Evolutionary conservation across 2,797 vertebrate genomes (phyloP), one percentile per base, ranked within the genome.

Genomic region (Ctenosaura bakeri): DNA sequence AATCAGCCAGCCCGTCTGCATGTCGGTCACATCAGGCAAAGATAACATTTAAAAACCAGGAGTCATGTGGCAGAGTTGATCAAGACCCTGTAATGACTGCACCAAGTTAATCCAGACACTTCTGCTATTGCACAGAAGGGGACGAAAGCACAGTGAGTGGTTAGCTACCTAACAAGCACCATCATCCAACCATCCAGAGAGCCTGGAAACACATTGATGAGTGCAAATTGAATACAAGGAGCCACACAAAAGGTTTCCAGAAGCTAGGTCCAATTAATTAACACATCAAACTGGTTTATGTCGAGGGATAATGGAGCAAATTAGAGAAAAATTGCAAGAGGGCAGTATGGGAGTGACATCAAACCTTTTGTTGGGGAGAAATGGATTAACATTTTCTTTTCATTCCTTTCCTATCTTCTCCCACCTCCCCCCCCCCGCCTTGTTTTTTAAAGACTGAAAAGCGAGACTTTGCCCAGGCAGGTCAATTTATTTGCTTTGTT

Each of bases 301-400:
- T 79, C 42, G 26, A 78, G 87, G 64, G 64, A 88, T 29, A 54
- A 69, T 29, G 24, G 29, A 54, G 50, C 74, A 79, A 87, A 66
- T 79, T 24, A 50, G 76, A 87, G 76, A 5, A 46, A 29, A 64
- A 69, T 29, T 22, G 74, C 62, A 87, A 79, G 64, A 24, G 86
- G 86, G 38, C 74, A 64, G 18, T 14, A 1, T 22, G 6, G 16
- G 66, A 18, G 54, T 29, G 74, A 64, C 38, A 78, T n/a, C 26
- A 62, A 29, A 32, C 46, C 26, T 56, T 77, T 14, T 20, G 4
- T 26, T 50, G 20, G 56, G 18, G 29, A 52, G 35, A 66, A 35
- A 20, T 13, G 6, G 46, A 24, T n/a, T 32, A n/a, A n/a, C 42
- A 8, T 18, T 69, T 52, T 10, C 8, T 4, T 24, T 42, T 38